Base-by-base conservation (phyloP, 1,140 invertebrate species). In the Drosophila santomea region DNA sequence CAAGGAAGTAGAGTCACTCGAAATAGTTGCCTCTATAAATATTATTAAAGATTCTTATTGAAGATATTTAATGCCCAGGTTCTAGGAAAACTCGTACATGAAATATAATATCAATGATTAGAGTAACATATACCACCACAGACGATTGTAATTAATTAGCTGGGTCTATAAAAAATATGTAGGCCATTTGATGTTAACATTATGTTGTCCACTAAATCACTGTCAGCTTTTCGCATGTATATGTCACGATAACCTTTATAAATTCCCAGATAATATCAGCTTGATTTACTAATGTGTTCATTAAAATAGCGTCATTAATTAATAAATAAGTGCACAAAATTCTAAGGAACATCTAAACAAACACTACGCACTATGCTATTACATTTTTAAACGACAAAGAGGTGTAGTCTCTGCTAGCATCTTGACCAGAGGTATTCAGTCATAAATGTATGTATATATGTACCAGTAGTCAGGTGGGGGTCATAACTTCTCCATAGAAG, bases 401-500 rank as follows among this genome's bases (percentile, higher is more conserved):
- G 38, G 14, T 39, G n/a, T 39, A 8, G 28, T 3, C 8, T 2
- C 2, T 20, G 17, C 41, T 64, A 62, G 10, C 15, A 11, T 36
- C 28, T 28, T 32, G 12, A 45, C 74, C 50, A 0, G 12, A 4
- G 28, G 20, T 69, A 47, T 45, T 2, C 11, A 14, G 12, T 23
- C 61, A 69, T 39, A 67, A 67, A 38, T 35, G 50, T 41, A 15
- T 41, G 17, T 43, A 51, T 60, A 48, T 20, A 1, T 20, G 20
- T 20, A 20, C 14, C 25, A 39, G 54, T 36, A 41, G 55, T 64
- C 83, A 82, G 82, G 78, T 78, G 62, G 74, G 50, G 68, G 76
- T 73, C 79, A 81, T 81, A 81, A 81, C 74, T 74, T 74, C 54
- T 68, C 61, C 83, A 88, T 78, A 85, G 68, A 85, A 81, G 81